Evolutionary conservation across 30 jellyfish, hydroid and myxozoan genomes (phyloP), one percentile per base, ranked within the genome.

Genomic region (Aurelia sp.): DNA sequence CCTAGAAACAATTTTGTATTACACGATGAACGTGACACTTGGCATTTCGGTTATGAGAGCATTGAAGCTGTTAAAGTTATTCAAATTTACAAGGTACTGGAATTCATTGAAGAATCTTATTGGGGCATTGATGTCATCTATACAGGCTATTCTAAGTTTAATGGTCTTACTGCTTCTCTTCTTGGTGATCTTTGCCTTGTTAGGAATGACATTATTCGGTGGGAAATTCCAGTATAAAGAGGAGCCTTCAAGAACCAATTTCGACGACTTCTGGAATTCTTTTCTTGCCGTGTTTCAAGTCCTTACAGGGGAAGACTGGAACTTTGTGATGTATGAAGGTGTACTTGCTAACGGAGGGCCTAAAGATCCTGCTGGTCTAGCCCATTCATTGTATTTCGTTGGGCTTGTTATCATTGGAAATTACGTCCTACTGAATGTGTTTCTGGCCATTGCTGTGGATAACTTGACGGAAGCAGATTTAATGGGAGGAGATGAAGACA

Each of bases 41-140:
- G 99, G 99, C n/a, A 94, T 94, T 6, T 94, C 99, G 8, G 99
- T 94, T 8, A 95, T 94, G 18, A 77, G 99, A 30, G 99, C 99
- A 5, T 74, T 94, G 71, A 81, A 97, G 44, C 76, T 94, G 41
- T 79, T 94, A 33, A 78, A 97, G 57, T 78, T 94, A 38, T 94
- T 94, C 92, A 94, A 90, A 74, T 94, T 94, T 47, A 94, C 99
- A n/a, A 86, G 98, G 41, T 90, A 94, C 63, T 94, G 99, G 99
- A 74, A 88, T 22, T 89, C 97, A 67, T 61, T 94, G 89, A 94
- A 94, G 79, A 94, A 94, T 80, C 88, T 94, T 24, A 94, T 94
- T 41, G 91, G 98, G 0, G 95, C 99, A 0, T 81, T 94, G 85
- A 71, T 94, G 93, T 73, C 89, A 72, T 84, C 97, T 51, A 65